Percentiles rank a stretch among this genome's conserved stretches.
These are phyloP conservation scores for Halcyon malimbica DNA, from an alignment of 2,113 vertebrate species.

Conservation along the genomic window DNA sequence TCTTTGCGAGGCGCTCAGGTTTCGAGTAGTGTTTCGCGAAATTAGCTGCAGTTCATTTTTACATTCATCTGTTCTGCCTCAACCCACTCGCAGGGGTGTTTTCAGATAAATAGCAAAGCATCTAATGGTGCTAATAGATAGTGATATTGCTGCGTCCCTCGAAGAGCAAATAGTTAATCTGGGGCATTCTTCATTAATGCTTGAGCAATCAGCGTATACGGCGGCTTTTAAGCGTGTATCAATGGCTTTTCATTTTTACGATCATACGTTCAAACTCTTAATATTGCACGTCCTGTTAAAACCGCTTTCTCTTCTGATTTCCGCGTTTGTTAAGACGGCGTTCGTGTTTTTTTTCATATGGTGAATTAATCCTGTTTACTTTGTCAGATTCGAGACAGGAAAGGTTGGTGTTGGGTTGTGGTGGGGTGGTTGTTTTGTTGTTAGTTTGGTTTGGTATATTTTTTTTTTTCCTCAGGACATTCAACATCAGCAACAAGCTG, in stretches of 20 bases:
- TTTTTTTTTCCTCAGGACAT: neutral
- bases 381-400: conserved; percentile 49
- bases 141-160: conserved; percentile 26
- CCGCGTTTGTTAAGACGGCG: neutral
- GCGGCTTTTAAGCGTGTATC: conserved; percentile 36
- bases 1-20: conserved; percentile 16
- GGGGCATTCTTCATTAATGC: conserved; percentile 64
- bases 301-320: conserved; percentile 40
- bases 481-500: conserved; percentile 37
- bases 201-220: conserved; percentile 54
- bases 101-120: conserved; percentile 62
- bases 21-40: conserved; percentile 44
- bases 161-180: conserved; percentile 62
- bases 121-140: conserved; percentile 45
- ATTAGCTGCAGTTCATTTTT: conserved; percentile 60
- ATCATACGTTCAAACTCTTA: conserved; percentile 32
- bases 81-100: conserved; percentile 51
- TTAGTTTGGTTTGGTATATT: neutral
- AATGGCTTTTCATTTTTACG: conserved; percentile 38
- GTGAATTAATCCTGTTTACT: conserved; percentile 69
- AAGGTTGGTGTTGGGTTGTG: conserved; percentile 39
- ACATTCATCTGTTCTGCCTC: conserved; percentile 11
- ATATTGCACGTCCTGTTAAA: conserved; percentile 13
- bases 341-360: conserved; percentile 30
- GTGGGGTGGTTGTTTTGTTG: neutral